Evolutionary conservation across 2,797 vertebrate genomes (phyloP).

Genomic region (Podarcis lilfordi): DNA sequence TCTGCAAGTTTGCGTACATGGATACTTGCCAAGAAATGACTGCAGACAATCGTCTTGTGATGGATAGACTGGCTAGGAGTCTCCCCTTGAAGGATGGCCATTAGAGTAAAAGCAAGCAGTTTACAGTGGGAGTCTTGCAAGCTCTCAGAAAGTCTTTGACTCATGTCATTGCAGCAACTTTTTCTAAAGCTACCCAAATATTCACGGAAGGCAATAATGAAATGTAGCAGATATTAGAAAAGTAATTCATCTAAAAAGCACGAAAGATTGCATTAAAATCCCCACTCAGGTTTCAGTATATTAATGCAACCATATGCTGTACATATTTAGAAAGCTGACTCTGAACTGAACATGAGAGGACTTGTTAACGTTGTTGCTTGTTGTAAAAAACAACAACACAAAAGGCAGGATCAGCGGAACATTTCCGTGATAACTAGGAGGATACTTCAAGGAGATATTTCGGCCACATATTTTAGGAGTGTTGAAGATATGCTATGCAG

Average conservation of each 20-base stretch:
- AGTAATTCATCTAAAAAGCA: neutral
- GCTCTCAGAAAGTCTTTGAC: neutral
- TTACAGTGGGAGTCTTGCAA: neutral
- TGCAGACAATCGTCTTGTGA: neutral
- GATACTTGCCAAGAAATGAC: neutral
- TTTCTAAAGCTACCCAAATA: slow-evolving; percentile 2
- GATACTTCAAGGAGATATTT: slow-evolving; percentile 34
- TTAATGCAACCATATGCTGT: neutral
- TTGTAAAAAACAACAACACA: neutral
- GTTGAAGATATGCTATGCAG: accelerated
- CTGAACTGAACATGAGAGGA: slow-evolving; percentile 31
- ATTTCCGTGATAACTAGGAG: neutral
- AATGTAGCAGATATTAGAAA: slow-evolving; percentile 14
- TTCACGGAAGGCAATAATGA: neutral
- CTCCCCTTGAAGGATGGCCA: neutral
- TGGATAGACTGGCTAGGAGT: neutral
- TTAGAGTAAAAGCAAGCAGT: neutral
- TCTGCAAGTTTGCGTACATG: neutral
- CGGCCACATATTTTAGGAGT: neutral
- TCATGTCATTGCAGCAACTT: neutral
- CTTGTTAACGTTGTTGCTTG: slow-evolving; percentile 28
- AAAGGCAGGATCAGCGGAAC: neutral
- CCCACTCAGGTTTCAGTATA: slow-evolving; percentile 19
- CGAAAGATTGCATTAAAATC: slow-evolving; percentile 6
- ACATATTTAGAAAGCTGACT: slow-evolving; percentile 20